These are phyloP conservation scores for Ailuropoda melanoleuca DNA, from an alignment of 2,113 vertebrate genomes.

Conservation along the genomic window DNA sequence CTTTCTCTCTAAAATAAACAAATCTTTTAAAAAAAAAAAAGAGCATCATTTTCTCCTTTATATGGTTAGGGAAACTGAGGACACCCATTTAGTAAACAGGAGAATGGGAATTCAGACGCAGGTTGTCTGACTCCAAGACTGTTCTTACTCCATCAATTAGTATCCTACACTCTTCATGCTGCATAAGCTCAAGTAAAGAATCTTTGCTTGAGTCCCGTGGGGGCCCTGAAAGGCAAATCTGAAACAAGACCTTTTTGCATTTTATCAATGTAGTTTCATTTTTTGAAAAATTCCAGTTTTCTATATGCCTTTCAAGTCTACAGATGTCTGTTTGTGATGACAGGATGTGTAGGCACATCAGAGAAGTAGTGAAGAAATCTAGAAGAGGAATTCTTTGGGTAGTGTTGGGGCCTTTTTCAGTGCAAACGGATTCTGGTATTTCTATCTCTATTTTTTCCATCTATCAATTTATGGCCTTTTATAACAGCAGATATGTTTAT, in stretches of 20 bases:
- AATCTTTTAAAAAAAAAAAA: background rate
- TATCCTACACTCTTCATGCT: rapidly evolving
- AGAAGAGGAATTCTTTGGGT: background rate
- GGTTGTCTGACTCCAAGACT: background rate
- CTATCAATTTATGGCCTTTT: background rate
- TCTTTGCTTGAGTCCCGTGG: background rate
- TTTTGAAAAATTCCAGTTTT: background rate
- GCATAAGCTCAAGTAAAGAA: background rate
- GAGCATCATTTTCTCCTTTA: background rate
- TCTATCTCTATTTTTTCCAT: background rate
- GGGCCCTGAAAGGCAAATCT: background rate
- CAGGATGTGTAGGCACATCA: background rate
- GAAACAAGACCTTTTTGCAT: background rate
- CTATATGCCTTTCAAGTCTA: background rate
- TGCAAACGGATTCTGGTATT: slow-evolving; percentile 4
- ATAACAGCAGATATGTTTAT: background rate
- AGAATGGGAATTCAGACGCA: background rate
- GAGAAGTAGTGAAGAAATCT: background rate
- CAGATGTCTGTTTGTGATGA: slow-evolving; percentile 8
- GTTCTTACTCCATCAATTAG: background rate
- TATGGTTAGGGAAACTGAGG: background rate
- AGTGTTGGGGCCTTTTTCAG: background rate
- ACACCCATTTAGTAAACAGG: background rate
- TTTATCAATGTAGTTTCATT: background rate
- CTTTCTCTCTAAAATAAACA: background rate